These are phyloP conservation scores for Lepidurus arcticus DNA, from an alignment of 1,140 invertebrate genomes.

Conservation along the genomic window DNA sequence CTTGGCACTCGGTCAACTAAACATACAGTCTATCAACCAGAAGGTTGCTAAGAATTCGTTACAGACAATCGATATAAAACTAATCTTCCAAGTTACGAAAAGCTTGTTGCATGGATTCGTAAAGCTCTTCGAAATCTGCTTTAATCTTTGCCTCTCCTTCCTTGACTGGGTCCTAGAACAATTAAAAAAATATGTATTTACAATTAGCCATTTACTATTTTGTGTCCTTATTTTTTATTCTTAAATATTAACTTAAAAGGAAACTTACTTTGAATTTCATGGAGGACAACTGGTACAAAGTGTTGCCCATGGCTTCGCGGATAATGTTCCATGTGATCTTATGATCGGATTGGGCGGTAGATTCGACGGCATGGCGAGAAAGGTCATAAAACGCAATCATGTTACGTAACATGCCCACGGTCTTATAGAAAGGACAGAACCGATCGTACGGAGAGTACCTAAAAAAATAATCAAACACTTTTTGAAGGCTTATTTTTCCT, in stretches of 20 bases:
- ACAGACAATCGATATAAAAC: slow-evolving; percentile 16
- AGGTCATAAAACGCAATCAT: slow-evolving; percentile 99
- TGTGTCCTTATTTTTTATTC: neutral
- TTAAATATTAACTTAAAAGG: neutral
- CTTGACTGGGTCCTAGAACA: slow-evolving; percentile 85
- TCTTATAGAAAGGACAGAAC: slow-evolving; percentile 99
- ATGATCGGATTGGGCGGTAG: slow-evolving; percentile 97
- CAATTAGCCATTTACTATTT: too few species aligned
- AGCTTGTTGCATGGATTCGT: slow-evolving; percentile 91
- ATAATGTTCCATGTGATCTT: slow-evolving; percentile 99
- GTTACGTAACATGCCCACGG: slow-evolving; percentile 96
- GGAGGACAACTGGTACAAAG: slow-evolving; percentile 93
- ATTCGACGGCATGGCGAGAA: slow-evolving; percentile 93
- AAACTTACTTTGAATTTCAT: slow-evolving; percentile 96
- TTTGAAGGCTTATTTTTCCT: neutral
- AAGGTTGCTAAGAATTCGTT: neutral
- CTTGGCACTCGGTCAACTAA: slow-evolving; percentile 14
- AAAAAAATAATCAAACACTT: slow-evolving; percentile 42
- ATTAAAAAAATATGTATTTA: neutral
- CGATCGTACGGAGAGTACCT: slow-evolving; percentile 93
- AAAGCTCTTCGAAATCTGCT: slow-evolving; percentile 89
- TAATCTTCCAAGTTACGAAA: slow-evolving; percentile 99
- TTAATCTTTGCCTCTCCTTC: slow-evolving; percentile 97
- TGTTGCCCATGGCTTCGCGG: slow-evolving; percentile 90
- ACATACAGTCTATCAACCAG: neutral